Conservation (phyloP, 1,140 invertebrate genomes). For the Nixonia krombeini region DNA sequence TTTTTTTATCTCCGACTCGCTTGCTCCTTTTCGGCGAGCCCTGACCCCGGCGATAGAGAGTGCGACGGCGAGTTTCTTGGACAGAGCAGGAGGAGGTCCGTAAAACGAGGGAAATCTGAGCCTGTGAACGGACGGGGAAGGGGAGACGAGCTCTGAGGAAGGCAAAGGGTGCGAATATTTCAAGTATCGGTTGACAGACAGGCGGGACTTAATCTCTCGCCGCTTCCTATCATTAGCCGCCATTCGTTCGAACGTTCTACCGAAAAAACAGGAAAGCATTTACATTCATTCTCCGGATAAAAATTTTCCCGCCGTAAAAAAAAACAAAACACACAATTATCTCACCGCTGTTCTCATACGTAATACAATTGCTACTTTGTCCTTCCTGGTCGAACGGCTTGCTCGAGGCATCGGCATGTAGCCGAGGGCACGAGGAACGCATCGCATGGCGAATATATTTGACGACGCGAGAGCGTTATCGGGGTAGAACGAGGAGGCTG, state of each 20-base stretch:
- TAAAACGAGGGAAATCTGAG: too few species aligned
- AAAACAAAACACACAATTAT: neutral
- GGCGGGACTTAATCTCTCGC: constrained; percentile 16
- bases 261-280: constrained; percentile 1
- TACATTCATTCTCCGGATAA: neutral
- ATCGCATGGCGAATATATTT: neutral
- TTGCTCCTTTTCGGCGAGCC: constrained; percentile 21
- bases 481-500: too few species aligned
- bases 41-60: too few species aligned
- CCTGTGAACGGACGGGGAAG: neutral
- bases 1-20: neutral
- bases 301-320: neutral
- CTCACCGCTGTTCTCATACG: neutral
- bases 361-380: too few species aligned
- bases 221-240: constrained; percentile 18
- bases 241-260: constrained; percentile 1
- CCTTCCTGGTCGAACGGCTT: too few species aligned
- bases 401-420: too few species aligned
- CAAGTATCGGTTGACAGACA: constrained; percentile 27
- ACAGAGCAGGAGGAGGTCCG: too few species aligned
- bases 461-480: neutral
- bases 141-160: constrained; percentile 27
- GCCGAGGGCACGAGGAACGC: neutral
- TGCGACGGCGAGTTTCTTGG: too few species aligned
- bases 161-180: constrained; percentile 36